Evolutionary conservation across 2,113 vertebrate species (phyloP).

Genomic region (Chinchilla lanigera): DNA sequence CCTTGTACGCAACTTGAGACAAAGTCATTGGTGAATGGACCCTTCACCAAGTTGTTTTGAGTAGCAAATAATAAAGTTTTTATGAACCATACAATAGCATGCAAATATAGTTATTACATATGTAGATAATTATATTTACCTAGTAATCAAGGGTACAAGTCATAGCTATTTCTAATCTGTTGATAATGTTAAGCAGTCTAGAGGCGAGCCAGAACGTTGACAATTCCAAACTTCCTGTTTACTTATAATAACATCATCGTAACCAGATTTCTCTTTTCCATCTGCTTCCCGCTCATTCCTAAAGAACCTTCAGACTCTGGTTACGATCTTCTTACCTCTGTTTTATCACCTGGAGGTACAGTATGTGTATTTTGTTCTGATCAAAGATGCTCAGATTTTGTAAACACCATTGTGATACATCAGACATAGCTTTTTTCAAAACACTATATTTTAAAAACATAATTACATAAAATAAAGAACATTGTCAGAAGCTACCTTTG

Average conservation of each 20-base stretch:
- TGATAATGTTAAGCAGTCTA: not conserved
- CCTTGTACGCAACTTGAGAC: not conserved
- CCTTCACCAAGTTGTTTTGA: not conserved
- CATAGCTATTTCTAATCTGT: not conserved
- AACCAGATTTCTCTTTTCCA: not conserved
- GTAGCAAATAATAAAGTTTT: not conserved
- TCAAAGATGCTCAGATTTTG: not conserved
- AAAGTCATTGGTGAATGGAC: not conserved
- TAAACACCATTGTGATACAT: not conserved
- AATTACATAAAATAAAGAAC: not conserved
- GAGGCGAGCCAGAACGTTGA: not conserved
- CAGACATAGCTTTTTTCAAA: not conserved
- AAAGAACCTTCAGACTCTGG: not conserved
- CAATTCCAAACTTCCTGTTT: not conserved
- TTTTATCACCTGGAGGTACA: not conserved
- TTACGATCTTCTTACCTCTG: not conserved
- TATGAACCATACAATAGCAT: not conserved
- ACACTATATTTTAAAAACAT: not conserved
- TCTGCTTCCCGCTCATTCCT: not conserved
- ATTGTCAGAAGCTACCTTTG: not conserved
- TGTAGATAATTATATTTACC: not conserved
- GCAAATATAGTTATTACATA: not conserved
- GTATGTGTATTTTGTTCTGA: not conserved
- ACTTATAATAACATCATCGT: not conserved
- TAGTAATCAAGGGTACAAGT: not conserved